These are phyloP conservation scores for Lepidurus arcticus DNA, from an alignment of 1,140 invertebrate genomes.

Conservation along the genomic window DNA sequence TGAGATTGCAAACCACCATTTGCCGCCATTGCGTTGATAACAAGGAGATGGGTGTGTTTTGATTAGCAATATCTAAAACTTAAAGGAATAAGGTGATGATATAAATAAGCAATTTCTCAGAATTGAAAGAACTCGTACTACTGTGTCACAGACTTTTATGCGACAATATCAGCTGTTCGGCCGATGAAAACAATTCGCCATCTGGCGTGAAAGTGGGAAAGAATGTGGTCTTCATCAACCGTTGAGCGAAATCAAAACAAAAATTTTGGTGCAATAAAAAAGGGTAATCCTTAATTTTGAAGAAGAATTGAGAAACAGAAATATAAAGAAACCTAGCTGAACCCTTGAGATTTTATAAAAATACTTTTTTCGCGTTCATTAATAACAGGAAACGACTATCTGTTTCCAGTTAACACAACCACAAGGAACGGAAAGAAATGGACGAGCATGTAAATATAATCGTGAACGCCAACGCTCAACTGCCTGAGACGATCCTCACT, in stretches of 20 bases:
- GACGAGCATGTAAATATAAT: not conserved
- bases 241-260: too few relatives aligned
- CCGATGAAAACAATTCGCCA: not conserved
- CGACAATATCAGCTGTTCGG: not conserved
- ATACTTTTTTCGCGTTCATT: too few relatives aligned
- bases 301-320: too few relatives aligned
- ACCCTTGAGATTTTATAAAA: too few relatives aligned
- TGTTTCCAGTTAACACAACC: too few relatives aligned
- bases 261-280: too few relatives aligned
- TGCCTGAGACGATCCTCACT: not conserved
- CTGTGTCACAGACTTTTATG: not conserved
- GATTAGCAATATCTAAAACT: not conserved
- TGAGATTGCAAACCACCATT: not conserved
- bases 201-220: not conserved
- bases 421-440: not conserved
- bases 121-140: not conserved
- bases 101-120: not conserved
- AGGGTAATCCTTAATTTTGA: too few relatives aligned
- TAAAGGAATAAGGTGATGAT: not conserved
- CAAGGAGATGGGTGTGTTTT: not conserved
- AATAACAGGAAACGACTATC: too few relatives aligned
- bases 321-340: too few relatives aligned
- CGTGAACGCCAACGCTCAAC: not conserved
- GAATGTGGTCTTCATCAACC: not conserved
- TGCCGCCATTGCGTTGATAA: not conserved